These are phyloP conservation scores for Tinamus major DNA, from an alignment of 2,797 vertebrate genomes.

Conservation along the genomic window DNA sequence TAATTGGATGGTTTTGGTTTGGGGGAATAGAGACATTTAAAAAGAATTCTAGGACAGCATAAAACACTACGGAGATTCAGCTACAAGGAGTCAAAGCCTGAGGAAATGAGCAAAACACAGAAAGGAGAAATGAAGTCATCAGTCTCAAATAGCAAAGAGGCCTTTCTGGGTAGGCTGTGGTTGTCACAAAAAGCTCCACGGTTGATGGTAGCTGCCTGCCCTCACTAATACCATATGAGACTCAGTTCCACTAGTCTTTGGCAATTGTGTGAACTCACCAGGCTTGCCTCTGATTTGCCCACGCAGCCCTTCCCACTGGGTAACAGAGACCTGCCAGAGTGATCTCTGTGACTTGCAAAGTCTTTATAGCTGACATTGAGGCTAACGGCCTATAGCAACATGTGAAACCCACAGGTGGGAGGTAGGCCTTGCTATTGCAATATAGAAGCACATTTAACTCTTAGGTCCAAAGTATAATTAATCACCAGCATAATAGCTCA, in stretches of 20 bases:
- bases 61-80: slow-evolving; percentile 19
- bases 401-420: fast-evolving
- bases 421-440: not conserved
- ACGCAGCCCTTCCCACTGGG: not conserved
- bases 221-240: not conserved
- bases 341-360: not conserved
- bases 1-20: slow-evolving; percentile 42
- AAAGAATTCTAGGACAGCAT: slow-evolving; percentile 46
- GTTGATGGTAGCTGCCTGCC: fast-evolving
- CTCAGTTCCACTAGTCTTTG: not conserved
- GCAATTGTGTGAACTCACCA: not conserved
- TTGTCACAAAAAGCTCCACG: not conserved
- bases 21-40: slow-evolving; percentile 42
- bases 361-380: not conserved
- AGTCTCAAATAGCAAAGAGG: not conserved
- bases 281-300: not conserved
- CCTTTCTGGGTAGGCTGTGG: not conserved
- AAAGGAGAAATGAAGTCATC: slow-evolving; percentile 35
- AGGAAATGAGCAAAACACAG: slow-evolving; percentile 12
- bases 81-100: not conserved
- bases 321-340: not conserved
- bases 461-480: not conserved
- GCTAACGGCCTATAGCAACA: fast-evolving
- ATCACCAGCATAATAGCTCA: not conserved
- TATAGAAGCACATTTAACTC: not conserved